Evolutionary conservation across 2,888 invertebrate species (phyloP), one percentile per base, ranked within the genome.

Genomic region (Scrobipalpa costella): DNA sequence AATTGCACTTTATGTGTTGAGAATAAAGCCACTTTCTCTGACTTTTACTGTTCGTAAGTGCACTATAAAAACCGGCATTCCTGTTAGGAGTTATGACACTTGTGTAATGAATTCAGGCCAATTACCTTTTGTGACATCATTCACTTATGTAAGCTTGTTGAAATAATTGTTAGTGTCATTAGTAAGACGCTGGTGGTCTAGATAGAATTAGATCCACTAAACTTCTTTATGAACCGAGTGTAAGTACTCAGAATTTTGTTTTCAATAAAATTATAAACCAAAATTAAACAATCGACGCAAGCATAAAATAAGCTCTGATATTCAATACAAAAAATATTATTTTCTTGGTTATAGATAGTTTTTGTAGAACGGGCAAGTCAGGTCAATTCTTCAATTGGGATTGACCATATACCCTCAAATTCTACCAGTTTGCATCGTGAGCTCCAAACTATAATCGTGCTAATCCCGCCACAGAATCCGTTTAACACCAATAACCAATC

Each of bases 61-160:
- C 34, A 34, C 27, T 71, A 81, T 81, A 76, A 79, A 79, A 80
- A 70, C 69, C 69, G 69, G 69, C 75, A 73, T 78, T 74, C 73
- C 74, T 76, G 79, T 80, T 77, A 81, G 75, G 70, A 70, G 70
- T 76, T 78, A 75, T 77, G 75, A 79, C 78, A 77, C 79, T 75
- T 75, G 74, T 73, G 76, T 81, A 78, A 84, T 81, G 69, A 80
- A 82, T 83, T 75, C 79, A 81, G 77, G 77, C 76, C 76, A 77
- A 78, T 78, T 79, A 75, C 78, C 75, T 78, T 76, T 72, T 71
- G 74, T 84, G 81, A 82, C 79, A 82, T 83, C 82, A 82, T 67
- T 66, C 62, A 72, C 57, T 85, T 82, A 82, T 80, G 80, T 79
- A 80, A 81, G 71, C 76, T 72, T 77, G 75, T 78, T 79, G 73